Evolutionary conservation across 2,113 vertebrate species (phyloP).

Genomic region (Hypanus sabinus): DNA sequence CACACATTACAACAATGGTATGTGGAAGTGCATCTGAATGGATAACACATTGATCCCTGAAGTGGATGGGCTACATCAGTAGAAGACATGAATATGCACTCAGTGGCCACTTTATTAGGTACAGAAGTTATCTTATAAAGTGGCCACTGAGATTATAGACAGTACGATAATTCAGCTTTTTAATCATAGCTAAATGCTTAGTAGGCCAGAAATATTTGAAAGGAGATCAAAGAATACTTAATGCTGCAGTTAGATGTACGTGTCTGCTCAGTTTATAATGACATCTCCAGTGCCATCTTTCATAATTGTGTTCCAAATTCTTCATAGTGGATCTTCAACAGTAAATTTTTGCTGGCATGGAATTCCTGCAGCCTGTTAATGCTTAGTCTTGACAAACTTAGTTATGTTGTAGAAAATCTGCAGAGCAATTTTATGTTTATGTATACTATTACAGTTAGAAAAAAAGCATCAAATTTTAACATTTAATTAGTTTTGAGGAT

Average conservation of each 20-base stretch:
- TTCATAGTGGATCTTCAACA: neutral
- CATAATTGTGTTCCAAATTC: neutral
- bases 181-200: neutral
- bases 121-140: too few species aligned
- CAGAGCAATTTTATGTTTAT: neutral
- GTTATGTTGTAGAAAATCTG: slow-evolving; percentile 1
- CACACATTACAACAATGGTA: too few species aligned
- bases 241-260: neutral
- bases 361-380: slow-evolving; percentile 9
- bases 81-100: too few species aligned
- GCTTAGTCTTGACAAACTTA: neutral
- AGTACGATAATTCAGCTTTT: too few species aligned
- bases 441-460: neutral
- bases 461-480: neutral
- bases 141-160: too few species aligned
- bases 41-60: too few species aligned
- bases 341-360: neutral
- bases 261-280: neutral
- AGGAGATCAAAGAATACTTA: neutral
- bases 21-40: too few species aligned
- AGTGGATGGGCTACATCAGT: too few species aligned
- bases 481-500: neutral
- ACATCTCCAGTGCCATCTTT: too few species aligned
- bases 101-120: too few species aligned
- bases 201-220: neutral